phyloP scores from a whole-genome alignment of 2,113 vertebrate genomes.

The Coturnix japonica region DNA sequence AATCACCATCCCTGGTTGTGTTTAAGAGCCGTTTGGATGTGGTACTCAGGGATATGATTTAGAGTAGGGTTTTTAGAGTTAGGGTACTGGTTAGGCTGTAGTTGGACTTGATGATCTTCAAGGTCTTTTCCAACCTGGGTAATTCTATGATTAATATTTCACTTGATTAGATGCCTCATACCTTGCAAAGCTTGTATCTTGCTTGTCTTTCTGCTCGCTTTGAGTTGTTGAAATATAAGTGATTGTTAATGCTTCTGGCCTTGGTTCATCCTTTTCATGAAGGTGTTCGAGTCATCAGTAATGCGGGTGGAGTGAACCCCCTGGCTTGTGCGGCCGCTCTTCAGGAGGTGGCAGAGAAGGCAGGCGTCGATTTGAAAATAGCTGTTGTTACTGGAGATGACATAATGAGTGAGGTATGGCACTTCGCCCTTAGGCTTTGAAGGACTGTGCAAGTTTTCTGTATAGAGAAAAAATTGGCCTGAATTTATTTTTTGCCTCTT shows the following conservation, averaged over 20 bases:
- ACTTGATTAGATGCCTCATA: not conserved
- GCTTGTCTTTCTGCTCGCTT: not conserved
- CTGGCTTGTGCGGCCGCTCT: slow-evolving; percentile 83
- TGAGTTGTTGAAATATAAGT: not conserved
- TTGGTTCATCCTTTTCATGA: not conserved
- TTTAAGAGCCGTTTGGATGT: no score
- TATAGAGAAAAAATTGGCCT: not conserved
- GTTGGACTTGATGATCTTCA: no score
- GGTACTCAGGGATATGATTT: no score
- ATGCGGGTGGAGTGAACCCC: slow-evolving; percentile 87
- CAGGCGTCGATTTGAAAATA: slow-evolving; percentile 84
- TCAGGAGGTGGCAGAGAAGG: slow-evolving; percentile 82
- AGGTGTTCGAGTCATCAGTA: slow-evolving; percentile 89
- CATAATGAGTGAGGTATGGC: slow-evolving; percentile 83
- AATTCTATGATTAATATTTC: no score
- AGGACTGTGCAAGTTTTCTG: not conserved
- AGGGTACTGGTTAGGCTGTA: no score
- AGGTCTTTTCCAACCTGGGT: no score
- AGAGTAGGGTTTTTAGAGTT: no score
- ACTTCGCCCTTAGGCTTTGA: not conserved
- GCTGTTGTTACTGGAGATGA: slow-evolving; percentile 90
- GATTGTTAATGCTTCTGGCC: not conserved
- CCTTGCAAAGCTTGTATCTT: not conserved
- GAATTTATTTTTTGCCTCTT: not conserved
- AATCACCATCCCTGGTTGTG: no score